phyloP scores from a whole-genome alignment of 2,888 invertebrate genomes.

The Ophion ellenae region DNA sequence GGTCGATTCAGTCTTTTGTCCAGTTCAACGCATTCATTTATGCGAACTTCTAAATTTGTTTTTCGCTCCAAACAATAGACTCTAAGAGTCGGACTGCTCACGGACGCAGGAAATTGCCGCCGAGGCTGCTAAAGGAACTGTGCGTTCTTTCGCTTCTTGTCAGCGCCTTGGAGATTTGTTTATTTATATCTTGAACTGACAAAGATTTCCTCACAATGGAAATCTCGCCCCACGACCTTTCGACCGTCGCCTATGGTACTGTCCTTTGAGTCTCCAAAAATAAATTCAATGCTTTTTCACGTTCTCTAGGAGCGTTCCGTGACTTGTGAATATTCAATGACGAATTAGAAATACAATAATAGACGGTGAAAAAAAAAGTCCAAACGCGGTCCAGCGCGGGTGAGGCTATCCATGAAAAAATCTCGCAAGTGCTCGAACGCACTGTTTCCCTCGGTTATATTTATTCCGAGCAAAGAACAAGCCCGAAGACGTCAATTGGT shows the following conservation, averaged over 20 bases:
- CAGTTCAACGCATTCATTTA: no score
- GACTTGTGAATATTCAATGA: slow-evolving; percentile 39
- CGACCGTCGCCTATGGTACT: not conserved
- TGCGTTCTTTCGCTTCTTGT: no score
- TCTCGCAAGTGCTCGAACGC: not conserved
- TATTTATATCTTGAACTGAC: slow-evolving; percentile 17
- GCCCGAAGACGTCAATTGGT: slow-evolving; percentile 15
- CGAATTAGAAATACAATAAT: not conserved
- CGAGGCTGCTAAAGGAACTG: no score
- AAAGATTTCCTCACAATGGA: not conserved
- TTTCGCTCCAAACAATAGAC: no score
- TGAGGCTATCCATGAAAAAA: not conserved
- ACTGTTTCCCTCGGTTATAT: slow-evolving; percentile 26
- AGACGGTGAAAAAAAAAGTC: not conserved
- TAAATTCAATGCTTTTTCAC: not conserved
- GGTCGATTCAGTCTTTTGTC: no score
- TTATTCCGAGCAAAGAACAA: slow-evolving; percentile 45
- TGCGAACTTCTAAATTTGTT: no score
- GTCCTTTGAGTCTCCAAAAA: not conserved
- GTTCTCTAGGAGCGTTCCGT: not conserved
- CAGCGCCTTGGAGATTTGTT: not conserved
- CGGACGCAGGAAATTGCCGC: no score
- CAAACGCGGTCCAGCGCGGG: not conserved
- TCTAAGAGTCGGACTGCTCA: no score
- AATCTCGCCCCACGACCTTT: not conserved